Evolutionary conservation across 1,140 invertebrate genomes (phyloP), one percentile per base, ranked within the genome.

Genomic region (Meloidogyne chitwoodi): DNA sequence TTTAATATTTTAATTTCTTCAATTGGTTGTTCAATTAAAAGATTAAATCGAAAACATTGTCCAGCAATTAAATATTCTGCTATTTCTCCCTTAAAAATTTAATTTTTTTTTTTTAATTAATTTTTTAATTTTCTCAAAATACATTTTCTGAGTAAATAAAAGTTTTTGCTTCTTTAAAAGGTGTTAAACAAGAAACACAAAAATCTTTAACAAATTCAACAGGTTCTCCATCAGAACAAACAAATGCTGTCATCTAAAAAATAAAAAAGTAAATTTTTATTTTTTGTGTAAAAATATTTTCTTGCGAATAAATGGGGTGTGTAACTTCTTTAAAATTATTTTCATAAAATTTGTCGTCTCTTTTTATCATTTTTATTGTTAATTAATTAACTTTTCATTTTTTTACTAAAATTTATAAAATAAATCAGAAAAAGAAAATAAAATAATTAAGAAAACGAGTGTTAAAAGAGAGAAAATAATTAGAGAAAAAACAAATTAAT

Each of bases 131-230:
- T 5, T 63, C 16, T 26, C 4, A 38, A 34, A 22, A 24, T 19
- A 63, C 71, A 63, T 73, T 73, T 73, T 73, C 71, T 27, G 29
- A 73, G 29, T 31, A 73, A 26, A 73, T 31, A 16, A 24, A 34
- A 38, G 12, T 56, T n/a, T 73, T 14, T 22, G n/a, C n/a, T n/a
- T 19, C 38, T 0, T n/a, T 27, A 31, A 73, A 73, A 0, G 71
- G 71, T 19, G 31, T 34, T 63, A 73, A 38, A 64, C 71, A 73
- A 63, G 29, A 34, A 64, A 73, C 64, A 24, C 8, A 34, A 63
- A 73, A 73, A 14, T 73, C 22, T 8, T 73, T 10, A 12, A 73
- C 24, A 61, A 14, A 73, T 31, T 73, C 71, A n/a, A 61, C 56
- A 19, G 71, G 56, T 22, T 73, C 71, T 73, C 64, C 71, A 61